Evolutionary conservation across 2,797 vertebrate species (phyloP), one percentile per base, ranked within the genome.

Genomic region (Pantherophis alleghaniensis): DNA sequence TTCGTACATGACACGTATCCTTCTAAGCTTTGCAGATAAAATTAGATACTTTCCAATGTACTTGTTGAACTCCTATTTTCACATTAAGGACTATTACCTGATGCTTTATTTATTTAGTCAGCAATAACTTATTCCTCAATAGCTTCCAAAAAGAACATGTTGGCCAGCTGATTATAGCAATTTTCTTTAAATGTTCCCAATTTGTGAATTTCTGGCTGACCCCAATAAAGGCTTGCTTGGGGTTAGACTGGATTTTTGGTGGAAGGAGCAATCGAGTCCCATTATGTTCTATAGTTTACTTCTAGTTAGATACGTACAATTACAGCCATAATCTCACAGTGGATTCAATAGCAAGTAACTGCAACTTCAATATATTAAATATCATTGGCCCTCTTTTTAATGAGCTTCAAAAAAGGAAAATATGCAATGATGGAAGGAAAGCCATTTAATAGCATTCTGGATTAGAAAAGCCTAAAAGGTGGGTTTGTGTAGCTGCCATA

Each of bases 61-160:
- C 32, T 91, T 86, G 57, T 28, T 57, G 83, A 13, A 86, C 57
- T 32, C 66, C 26, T 55, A 61, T 66, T 88, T n/a, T 61, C 42
- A 93, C 87, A 91, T 91, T 93, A 89, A 91, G 69, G 32, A 47
- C 47, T 53, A 57, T 4, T 88, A 66, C 37, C 20, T 0, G 69
- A 59, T 61, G 28, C 18, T 37, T 88, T 88, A 53, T 91, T 91
- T 16, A 37, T 86, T 93, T 89, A 63, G 86, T 69, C 89, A 91
- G 86, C 42, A 79, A 91, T n/a, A 89, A 37, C 16, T 32, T 56
- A 32, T n/a, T 11, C 57, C 53, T 47, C 56, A 56, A 7, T 63
- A 51, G 47, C 47, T 83, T 89, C 24, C 42, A 26, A 91, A 93
- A 79, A 22, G 12, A 69, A 20, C 2, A 69, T 74, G 42, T 16